Evolutionary conservation across 2,797 vertebrate genomes (phyloP).

Genomic region (Saxicola maurus): DNA sequence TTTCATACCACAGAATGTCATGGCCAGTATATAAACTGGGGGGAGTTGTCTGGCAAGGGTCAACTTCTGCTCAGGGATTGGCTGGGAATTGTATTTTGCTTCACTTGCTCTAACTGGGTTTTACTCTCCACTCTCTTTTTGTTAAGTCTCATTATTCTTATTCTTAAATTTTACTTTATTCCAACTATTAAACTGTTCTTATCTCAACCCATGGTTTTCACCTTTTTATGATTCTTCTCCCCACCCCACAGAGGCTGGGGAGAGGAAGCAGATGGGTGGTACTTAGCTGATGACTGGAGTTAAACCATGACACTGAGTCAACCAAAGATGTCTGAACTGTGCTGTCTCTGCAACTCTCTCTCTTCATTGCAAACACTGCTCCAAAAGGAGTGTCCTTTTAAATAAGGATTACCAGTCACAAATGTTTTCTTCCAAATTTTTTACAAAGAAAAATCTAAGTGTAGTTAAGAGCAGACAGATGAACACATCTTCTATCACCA

Average conservation of each 20-base stretch:
- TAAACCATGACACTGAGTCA: neutral
- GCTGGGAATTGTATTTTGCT: too few relatives aligned
- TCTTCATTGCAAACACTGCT: neutral
- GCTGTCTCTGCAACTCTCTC: neutral
- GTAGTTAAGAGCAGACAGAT: neutral
- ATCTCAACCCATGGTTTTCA: neutral
- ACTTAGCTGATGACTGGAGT: neutral
- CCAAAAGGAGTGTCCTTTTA: neutral
- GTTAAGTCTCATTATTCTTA: neutral
- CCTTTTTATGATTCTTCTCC: neutral
- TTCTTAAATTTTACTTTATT: neutral
- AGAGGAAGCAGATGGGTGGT: neutral
- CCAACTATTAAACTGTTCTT: neutral
- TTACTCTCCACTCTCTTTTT: neutral
- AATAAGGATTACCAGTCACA: neutral
- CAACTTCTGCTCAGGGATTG: neutral
- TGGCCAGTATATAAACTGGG: neutral
- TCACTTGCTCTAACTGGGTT: neutral
- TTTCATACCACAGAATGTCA: neutral
- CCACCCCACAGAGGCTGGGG: accelerated
- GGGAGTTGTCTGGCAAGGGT: neutral
- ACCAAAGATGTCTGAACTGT: neutral
- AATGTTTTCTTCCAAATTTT: neutral
- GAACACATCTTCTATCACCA: neutral
- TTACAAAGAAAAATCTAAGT: neutral